These are phyloP conservation scores for Hippotragus niger DNA, from an alignment of 2,113 vertebrate genomes.

Conservation along the genomic window DNA sequence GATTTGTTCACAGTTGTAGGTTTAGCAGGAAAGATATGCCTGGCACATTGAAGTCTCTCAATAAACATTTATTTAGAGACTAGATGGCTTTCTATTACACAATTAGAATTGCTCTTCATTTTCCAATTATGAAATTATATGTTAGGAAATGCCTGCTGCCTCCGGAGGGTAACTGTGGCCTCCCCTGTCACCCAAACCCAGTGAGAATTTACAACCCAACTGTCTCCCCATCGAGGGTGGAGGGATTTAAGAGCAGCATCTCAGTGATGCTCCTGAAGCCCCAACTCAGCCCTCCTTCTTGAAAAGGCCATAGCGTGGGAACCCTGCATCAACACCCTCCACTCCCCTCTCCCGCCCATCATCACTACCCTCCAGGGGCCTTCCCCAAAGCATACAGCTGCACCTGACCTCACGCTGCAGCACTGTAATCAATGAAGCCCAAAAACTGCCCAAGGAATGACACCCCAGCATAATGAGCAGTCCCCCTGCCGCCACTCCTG, in stretches of 20 bases:
- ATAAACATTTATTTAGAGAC: background rate
- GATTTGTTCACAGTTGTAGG: background rate
- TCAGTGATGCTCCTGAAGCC: background rate
- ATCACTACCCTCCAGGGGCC: background rate
- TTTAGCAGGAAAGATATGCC: background rate
- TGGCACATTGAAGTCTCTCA: background rate
- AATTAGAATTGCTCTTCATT: background rate
- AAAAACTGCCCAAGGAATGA: background rate
- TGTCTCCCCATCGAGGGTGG: background rate
- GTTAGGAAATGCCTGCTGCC: background rate
- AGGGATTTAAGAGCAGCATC: background rate
- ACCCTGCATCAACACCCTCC: background rate
- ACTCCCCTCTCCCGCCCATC: background rate
- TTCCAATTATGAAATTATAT: background rate
- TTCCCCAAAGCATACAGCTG: background rate
- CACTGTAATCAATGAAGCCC: background rate
- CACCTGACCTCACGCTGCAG: background rate
- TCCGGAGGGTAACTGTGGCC: background rate
- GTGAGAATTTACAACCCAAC: background rate
- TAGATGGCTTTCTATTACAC: background rate
- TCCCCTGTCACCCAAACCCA: rapidly evolving
- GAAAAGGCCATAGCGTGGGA: background rate
- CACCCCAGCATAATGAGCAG: background rate
- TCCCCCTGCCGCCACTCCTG: background rate
- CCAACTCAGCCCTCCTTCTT: background rate